Evolutionary conservation across 2,797 vertebrate species (phyloP), one percentile per base, ranked within the genome.

Genomic region (Tenualosa thibaudeaui): DNA sequence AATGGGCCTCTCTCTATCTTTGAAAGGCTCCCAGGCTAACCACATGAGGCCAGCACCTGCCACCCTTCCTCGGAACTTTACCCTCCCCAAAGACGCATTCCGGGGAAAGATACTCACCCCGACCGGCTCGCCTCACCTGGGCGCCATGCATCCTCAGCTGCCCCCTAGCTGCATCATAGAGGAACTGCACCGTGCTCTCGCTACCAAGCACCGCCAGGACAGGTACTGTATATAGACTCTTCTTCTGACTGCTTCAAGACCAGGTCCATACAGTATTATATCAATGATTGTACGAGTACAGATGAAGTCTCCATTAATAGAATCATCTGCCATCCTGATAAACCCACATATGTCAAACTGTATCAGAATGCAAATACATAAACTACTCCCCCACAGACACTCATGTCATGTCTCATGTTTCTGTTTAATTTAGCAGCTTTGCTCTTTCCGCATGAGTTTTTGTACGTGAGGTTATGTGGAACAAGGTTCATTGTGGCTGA

Each of bases 151-250:
- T 89, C 93, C 96, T 83, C 97, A 96, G 84, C 95, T 98, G 91
- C 97, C 97, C 65, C 97, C 97, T 68, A 99, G 97, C 94, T 97
- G 97, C 87, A 97, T 99, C 92, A 99, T 99, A 1, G 98, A 99
- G 91, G 98, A 99, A 91, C 95, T 99, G 85, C 98, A 99, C 93
- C 95, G 98, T 0, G 96, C 98, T 0, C 93, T 99, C 90, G 98
- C 98, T 90, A 96, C 96, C 82, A 99, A 99, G 91, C 98, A 99
- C 85, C 95, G 97, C 58, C 97, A 98, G 94, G 97, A 98, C 93
- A 98, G 98, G 98, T 98, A 90, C 7, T 51, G 10, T 12, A 51
- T 9, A 2, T 51, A 7, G 50, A 51, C 50, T 51, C 46, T 49
- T 51, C 46, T 49, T 0, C 46, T 49, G 46, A 49, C 46, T 0